Evolutionary conservation across 2,797 vertebrate genomes (phyloP).

Genomic region (Sebastiscus tertius): DNA sequence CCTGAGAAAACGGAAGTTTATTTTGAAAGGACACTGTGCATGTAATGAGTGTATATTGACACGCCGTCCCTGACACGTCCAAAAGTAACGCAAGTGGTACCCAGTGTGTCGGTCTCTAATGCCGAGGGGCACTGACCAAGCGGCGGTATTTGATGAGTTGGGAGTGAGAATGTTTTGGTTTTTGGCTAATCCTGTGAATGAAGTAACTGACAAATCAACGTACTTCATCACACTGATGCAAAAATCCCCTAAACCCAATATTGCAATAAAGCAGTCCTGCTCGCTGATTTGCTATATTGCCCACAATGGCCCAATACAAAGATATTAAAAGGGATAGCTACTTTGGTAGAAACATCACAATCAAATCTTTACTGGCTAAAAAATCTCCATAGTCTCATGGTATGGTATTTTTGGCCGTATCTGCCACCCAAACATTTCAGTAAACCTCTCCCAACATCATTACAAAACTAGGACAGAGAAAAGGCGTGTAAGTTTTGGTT

Average conservation of each 20-base stretch:
- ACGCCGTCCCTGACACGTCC: too few relatives aligned
- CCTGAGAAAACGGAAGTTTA: too few relatives aligned
- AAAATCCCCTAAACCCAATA: not conserved
- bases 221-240: not conserved
- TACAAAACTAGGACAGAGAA: not conserved
- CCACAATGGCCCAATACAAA: not conserved
- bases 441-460: not conserved
- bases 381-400: not conserved
- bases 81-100: too few relatives aligned
- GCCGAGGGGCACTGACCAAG: too few relatives aligned
- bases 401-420: not conserved
- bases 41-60: too few relatives aligned
- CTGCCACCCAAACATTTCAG: not conserved
- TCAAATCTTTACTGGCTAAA: not conserved
- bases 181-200: not conserved
- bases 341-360: not conserved
- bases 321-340: not conserved
- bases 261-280: not conserved
- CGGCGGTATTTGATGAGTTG: too few relatives aligned
- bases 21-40: too few relatives aligned
- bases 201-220: not conserved
- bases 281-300: not conserved
- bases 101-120: too few relatives aligned
- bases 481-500: not conserved
- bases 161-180: not conserved